Evolutionary conservation across 2,113 vertebrate genomes (phyloP).

Genomic region (Microtus richardsoni): DNA sequence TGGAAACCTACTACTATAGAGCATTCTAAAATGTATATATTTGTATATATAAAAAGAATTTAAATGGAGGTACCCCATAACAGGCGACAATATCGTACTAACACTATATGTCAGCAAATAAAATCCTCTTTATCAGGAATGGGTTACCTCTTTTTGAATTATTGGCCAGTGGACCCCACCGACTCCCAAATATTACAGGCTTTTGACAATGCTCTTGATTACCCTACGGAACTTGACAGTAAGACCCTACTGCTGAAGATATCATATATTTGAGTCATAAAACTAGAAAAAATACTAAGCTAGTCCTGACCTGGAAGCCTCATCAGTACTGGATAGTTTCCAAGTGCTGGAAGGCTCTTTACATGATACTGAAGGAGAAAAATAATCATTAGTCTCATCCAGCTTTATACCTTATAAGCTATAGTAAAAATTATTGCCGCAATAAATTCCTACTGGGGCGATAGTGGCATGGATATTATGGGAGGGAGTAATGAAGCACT

Average conservation of each 20-base stretch:
- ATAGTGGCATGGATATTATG: not conserved
- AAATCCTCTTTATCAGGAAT: not conserved
- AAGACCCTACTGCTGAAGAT: not conserved
- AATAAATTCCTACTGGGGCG: not conserved
- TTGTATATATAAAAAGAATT: not conserved
- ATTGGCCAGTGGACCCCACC: not conserved
- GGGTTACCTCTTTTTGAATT: not conserved
- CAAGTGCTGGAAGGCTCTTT: not conserved
- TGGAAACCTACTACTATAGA: not conserved
- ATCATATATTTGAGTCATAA: not conserved
- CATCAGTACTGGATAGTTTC: not conserved
- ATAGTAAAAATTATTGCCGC: not conserved
- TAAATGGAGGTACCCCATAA: not conserved
- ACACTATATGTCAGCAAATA: not conserved
- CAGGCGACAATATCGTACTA: not conserved
- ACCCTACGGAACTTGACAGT: not conserved
- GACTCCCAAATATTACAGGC: not conserved
- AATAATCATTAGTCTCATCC: not conserved
- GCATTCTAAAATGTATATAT: not conserved
- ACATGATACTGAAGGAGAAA: not conserved
- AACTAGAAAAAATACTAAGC: not conserved
- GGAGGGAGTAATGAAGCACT: not conserved
- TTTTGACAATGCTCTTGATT: not conserved
- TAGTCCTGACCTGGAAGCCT: not conserved
- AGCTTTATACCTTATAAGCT: not conserved